Percentiles rank a stretch among this genome's conserved stretches.
Evolutionary conservation across 2,888 invertebrate genomes (phyloP).

Genomic region (Uropetala carovei): DNA sequence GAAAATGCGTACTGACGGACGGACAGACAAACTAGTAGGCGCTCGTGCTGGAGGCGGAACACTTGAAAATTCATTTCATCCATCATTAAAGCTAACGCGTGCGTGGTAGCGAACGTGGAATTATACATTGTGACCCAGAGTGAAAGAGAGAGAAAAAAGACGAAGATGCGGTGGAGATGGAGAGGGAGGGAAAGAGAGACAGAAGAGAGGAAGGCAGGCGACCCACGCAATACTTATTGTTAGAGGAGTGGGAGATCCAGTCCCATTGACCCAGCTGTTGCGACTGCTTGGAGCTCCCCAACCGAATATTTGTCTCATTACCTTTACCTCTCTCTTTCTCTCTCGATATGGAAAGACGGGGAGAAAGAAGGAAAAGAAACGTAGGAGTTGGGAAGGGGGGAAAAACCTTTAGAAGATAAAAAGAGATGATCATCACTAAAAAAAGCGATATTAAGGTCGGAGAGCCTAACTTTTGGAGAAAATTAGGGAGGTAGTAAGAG

Average conservation of each 20-base stretch:
- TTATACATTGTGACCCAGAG: not conserved
- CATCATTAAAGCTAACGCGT: too few relatives aligned
- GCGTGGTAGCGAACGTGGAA: not conserved
- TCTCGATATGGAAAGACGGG: not conserved
- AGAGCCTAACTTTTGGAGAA: too few relatives aligned
- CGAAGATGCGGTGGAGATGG: not conserved
- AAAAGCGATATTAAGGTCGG: too few relatives aligned
- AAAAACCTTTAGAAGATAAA: too few relatives aligned
- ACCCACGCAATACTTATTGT: constrained; percentile 15
- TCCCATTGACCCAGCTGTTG: constrained; percentile 56
- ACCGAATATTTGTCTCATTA: constrained; percentile 45
- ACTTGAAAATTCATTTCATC: too few relatives aligned
- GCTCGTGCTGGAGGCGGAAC: too few relatives aligned
- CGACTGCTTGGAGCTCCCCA: constrained; percentile 31
- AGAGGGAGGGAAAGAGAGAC: not conserved
- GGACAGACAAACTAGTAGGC: too few relatives aligned
- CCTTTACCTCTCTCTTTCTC: not conserved
- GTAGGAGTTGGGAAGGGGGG: too few relatives aligned
- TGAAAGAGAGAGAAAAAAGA: not conserved
- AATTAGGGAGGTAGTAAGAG: too few relatives aligned
- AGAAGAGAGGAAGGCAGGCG: not conserved
- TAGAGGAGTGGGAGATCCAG: constrained; percentile 34
- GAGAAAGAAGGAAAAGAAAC: not conserved
- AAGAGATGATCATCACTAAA: too few relatives aligned
- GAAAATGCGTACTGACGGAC: too few relatives aligned